These are phyloP conservation scores for Chymomyza fuscimana DNA, from an alignment of 2,888 invertebrate genomes.

Conservation along the genomic window DNA sequence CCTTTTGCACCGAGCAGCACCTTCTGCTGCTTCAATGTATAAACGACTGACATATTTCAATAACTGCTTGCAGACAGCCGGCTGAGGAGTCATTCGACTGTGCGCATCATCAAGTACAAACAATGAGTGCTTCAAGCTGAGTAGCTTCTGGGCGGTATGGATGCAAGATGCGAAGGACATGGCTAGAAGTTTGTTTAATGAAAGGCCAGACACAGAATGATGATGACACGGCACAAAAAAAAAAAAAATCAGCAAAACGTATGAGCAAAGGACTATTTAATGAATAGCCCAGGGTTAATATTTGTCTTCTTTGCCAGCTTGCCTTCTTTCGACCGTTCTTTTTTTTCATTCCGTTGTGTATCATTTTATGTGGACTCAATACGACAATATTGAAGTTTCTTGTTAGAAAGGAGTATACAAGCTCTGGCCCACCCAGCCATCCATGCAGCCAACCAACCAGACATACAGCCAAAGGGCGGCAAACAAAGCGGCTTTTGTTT, in stretches of 20 bases:
- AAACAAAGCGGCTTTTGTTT: slow-evolving; percentile 63
- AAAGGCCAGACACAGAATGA: slow-evolving; percentile 26
- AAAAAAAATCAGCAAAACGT: slow-evolving; percentile 47
- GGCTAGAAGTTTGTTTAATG: slow-evolving; percentile 36
- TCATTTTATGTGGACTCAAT: slow-evolving; percentile 44
- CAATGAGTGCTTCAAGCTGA: slow-evolving; percentile 36
- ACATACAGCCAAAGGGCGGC: slow-evolving; percentile 46
- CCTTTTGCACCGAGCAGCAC: not conserved
- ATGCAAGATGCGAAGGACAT: not conserved
- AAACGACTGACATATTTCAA: slow-evolving; percentile 27
- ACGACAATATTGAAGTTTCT: slow-evolving; percentile 70
- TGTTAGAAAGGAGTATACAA: slow-evolving; percentile 48
- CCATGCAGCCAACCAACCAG: slow-evolving; percentile 18
- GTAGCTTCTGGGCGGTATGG: not conserved
- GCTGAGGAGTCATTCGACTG: slow-evolving; percentile 12
- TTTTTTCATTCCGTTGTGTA: slow-evolving; percentile 40
- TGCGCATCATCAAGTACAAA: slow-evolving; percentile 45
- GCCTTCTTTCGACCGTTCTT: slow-evolving; percentile 18
- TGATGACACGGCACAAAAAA: slow-evolving; percentile 1
- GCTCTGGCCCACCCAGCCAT: slow-evolving; percentile 23
- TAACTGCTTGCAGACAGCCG: slow-evolving; percentile 35
- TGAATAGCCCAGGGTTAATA: slow-evolving; percentile 69
- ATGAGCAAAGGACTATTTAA: slow-evolving; percentile 70
- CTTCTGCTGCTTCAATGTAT: not conserved
- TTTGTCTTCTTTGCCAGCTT: slow-evolving; percentile 49